Evolutionary conservation across 2,113 vertebrate genomes (phyloP).

Genomic region (Oplegnathus fasciatus): DNA sequence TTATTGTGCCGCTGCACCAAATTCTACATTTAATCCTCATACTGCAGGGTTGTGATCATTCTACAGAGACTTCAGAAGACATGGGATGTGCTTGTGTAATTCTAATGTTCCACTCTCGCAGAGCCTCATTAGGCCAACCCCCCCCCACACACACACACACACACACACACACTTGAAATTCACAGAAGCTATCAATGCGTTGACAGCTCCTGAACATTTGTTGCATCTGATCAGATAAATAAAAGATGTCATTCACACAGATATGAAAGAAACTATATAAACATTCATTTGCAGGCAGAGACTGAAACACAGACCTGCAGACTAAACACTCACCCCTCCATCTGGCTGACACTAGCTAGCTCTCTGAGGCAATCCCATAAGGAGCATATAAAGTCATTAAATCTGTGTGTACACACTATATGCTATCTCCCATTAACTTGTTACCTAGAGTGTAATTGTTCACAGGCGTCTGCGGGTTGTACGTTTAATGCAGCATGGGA

Average conservation of each 20-base stretch:
- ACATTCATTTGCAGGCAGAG: constrained; percentile 39
- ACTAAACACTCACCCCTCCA: constrained; percentile 41
- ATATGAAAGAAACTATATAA: constrained; percentile 23
- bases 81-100: constrained; percentile 31
- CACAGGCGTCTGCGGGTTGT: constrained; percentile 43
- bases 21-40: constrained; percentile 6
- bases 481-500: constrained; percentile 56
- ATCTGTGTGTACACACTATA: constrained; percentile 43
- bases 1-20: constrained; percentile 5
- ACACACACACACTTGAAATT: not conserved
- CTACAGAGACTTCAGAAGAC: constrained; percentile 28
- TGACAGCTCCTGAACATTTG: constrained; percentile 22
- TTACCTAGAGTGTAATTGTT: constrained; percentile 60
- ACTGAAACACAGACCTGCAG: constrained; percentile 29
- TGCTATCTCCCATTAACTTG: constrained; percentile 58
- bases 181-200: not conserved
- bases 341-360: constrained; percentile 37
- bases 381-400: constrained; percentile 50
- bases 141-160: too few species aligned
- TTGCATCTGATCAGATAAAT: constrained; percentile 30
- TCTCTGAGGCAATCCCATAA: constrained; percentile 37
- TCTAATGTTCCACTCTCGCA: constrained; percentile 22
- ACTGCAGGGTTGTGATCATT: constrained; percentile 5
- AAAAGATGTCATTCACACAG: constrained; percentile 27
- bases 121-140: constrained; percentile 25